A percentile compares a stretch with the other conserved stretches of the same genome.
phyloP scores from a whole-genome alignment of 1,140 invertebrate species.

The Dinoponera quadriceps region DNA sequence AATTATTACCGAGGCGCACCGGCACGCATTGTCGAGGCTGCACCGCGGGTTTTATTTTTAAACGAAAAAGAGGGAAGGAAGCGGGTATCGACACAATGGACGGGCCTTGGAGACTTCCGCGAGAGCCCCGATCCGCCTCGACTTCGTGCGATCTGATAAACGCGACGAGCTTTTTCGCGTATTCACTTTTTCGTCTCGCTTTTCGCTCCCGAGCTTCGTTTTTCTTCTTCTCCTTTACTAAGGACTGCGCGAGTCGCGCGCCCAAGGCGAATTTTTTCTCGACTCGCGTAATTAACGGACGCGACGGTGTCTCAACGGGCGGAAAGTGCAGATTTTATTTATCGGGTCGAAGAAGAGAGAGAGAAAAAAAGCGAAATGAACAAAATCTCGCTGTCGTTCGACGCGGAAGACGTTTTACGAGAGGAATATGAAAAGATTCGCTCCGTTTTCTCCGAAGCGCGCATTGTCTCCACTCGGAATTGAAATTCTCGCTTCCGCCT shows the following conservation, averaged over 20 bases:
- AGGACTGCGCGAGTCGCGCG: not conserved
- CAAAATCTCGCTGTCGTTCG: too few relatives aligned
- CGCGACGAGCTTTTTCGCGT: not conserved
- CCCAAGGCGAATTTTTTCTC: too few relatives aligned
- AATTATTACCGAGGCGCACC: constrained; percentile 68
- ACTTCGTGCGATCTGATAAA: constrained; percentile 43
- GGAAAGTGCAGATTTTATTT: too few relatives aligned
- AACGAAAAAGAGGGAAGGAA: constrained; percentile 63
- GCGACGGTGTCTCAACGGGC: too few relatives aligned
- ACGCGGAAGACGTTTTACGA: too few relatives aligned
- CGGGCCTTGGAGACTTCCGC: constrained; percentile 68
- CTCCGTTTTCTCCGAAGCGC: too few relatives aligned
- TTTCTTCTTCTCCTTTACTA: not conserved
- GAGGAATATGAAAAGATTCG: too few relatives aligned
- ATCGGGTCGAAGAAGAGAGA: too few relatives aligned
- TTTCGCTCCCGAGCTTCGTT: not conserved
- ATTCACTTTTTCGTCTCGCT: not conserved
- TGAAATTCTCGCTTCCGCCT: too few relatives aligned
- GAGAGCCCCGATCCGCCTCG: constrained; percentile 28
- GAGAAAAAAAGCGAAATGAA: too few relatives aligned
- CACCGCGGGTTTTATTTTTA: constrained; percentile 62
- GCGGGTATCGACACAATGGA: constrained; percentile 68
- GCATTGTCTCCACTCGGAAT: too few relatives aligned
- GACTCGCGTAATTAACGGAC: too few relatives aligned
- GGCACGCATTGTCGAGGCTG: constrained; percentile 61